Evolutionary conservation across 2,888 invertebrate species (phyloP).

Genomic region (Erebia palarica): DNA sequence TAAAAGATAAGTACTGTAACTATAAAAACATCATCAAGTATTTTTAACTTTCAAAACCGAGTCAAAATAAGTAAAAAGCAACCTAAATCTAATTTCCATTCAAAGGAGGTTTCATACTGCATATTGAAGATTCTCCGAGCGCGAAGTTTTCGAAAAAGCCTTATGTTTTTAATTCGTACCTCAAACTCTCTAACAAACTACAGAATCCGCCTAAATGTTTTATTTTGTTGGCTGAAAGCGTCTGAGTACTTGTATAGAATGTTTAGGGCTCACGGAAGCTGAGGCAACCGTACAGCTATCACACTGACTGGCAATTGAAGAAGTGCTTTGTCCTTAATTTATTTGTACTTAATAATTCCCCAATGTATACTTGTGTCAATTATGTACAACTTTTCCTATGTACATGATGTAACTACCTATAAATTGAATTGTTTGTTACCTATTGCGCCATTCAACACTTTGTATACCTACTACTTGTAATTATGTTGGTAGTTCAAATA

Average conservation of each 20-base stretch:
- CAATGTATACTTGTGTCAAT: no score
- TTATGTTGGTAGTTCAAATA: no score
- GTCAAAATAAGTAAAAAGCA: not conserved
- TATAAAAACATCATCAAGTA: no score
- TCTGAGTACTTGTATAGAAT: not conserved
- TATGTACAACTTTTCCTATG: no score
- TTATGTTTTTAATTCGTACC: slow-evolving; percentile 10
- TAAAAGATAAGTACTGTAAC: no score
- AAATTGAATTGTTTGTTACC: no score
- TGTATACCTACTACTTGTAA: no score
- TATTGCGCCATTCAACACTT: no score
- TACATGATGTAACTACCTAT: no score
- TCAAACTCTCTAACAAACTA: slow-evolving; percentile 1
- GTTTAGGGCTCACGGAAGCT: not conserved
- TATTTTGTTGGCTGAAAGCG: not conserved
- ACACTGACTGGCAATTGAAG: not conserved
- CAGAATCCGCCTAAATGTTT: not conserved
- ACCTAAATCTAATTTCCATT: not conserved
- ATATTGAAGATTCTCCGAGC: not conserved
- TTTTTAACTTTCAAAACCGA: no score
- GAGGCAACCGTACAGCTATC: not conserved
- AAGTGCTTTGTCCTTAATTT: no score
- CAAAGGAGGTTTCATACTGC: not conserved
- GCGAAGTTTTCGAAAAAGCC: not conserved
- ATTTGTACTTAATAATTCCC: no score